Evolutionary conservation across 2,797 vertebrate genomes (phyloP), one percentile per base, ranked within the genome.

Genomic region (Tapirus indicus): DNA sequence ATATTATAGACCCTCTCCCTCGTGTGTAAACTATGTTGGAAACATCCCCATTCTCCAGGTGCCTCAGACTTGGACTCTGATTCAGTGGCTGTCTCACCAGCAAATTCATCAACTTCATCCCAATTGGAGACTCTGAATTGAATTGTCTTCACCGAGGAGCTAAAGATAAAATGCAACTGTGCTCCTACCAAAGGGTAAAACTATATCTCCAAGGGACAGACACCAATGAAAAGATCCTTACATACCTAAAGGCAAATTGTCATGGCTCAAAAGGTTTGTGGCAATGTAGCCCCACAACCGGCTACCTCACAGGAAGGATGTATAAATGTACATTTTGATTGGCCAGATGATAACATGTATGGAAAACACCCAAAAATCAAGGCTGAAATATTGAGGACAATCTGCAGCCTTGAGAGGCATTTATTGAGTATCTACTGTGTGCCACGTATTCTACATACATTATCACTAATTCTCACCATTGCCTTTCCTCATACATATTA

Each of bases 301-400:
- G 74, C 20, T 77, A 64, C 64, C 52, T 82, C 47, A 25, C 35
- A 64, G 25, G 35, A 90, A 96, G 5, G 13, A 78, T 23, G 21
- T 16, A 83, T 13, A 95, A 52, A 94, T 64, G 29, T 16, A 56
- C n/a, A 16, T 66, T 60, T 93, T 93, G 35, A 60, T 52, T 77
- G 87, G 52, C 14, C 68, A 62, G 54, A 69, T 71, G 41, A 74
- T 52, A 91, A 88, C 6, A 79, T 56, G 14, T 14, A 47, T 27
- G 71, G n/a, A 75, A 88, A 93, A 91, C 23, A 96, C 52, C 9
- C 62, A 58, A 92, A 69, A n/a, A 60, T 25, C n/a, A 92, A 77
- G 47, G 60, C 6, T 44, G 27, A 88, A 91, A 90, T 38, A 84
- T 7, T 32, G 21, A 87, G 25, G 35, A 71, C 5, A 77, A 71